A percentile compares a stretch with the other conserved stretches of the same genome.
phyloP scores from a whole-genome alignment of 2,797 vertebrate genomes.

The Adrianichthys oophorus region DNA sequence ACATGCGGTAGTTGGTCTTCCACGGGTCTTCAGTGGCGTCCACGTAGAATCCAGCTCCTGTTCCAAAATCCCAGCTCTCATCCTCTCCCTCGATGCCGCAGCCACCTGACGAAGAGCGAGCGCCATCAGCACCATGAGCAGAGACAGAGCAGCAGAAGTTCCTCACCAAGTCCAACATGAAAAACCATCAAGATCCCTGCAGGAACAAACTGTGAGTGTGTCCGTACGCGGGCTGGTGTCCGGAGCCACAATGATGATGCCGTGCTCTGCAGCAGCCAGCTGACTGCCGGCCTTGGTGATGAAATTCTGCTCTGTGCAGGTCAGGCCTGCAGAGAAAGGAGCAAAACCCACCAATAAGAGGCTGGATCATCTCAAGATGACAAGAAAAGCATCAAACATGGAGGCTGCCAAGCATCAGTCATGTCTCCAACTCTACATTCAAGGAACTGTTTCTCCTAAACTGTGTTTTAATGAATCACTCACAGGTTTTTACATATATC shows the following conservation, averaged over 20 bases:
- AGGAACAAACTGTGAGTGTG: neutral
- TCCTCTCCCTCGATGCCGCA: slow-evolving; percentile 94
- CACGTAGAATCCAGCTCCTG: slow-evolving; percentile 94
- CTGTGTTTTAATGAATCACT: too few species aligned
- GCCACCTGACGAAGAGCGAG: slow-evolving; percentile 76
- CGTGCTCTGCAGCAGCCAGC: slow-evolving; percentile 85
- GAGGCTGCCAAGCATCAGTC: too few species aligned
- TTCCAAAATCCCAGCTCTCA: slow-evolving; percentile 96
- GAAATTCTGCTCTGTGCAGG: slow-evolving; percentile 96
- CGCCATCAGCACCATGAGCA: too few species aligned
- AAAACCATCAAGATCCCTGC: too few species aligned
- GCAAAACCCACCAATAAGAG: neutral
- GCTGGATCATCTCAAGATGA: too few species aligned
- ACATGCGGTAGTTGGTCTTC: slow-evolving; percentile 97
- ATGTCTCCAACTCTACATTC: too few species aligned
- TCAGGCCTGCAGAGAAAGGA: slow-evolving; percentile 73
- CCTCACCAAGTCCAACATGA: too few species aligned
- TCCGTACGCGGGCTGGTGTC: slow-evolving; percentile 90
- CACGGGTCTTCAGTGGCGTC: slow-evolving; percentile 91
- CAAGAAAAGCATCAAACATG: too few species aligned
- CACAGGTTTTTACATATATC: too few species aligned
- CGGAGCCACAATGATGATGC: slow-evolving; percentile 86
- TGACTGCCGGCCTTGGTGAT: slow-evolving; percentile 92
- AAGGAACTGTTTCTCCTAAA: too few species aligned
- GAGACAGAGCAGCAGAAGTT: neutral